Conservation (phyloP, 1,140 invertebrate species). For the Nomia melanderi region DNA sequence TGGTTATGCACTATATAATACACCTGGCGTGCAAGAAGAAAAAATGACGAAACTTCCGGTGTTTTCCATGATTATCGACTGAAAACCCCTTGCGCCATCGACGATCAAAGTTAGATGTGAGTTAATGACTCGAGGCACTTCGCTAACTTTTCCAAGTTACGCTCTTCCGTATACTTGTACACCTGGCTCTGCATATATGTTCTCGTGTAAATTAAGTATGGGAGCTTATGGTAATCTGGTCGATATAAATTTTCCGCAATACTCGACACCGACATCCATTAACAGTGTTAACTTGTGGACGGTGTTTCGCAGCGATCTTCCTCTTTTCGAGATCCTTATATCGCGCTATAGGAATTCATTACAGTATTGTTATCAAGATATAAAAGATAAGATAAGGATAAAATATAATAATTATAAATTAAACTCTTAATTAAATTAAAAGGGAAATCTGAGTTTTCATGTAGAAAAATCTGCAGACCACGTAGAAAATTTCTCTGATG, state of each 20-base stretch:
- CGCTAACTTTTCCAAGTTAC: conserved; percentile 32
- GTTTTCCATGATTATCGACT: conserved; percentile 29
- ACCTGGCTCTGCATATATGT: background rate
- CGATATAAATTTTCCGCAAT: background rate
- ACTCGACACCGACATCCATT: background rate
- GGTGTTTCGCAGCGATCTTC: background rate
- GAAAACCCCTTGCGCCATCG: conserved; percentile 16
- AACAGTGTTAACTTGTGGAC: no score
- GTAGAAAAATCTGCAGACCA: no score
- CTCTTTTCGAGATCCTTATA: background rate
- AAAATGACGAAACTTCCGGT: background rate
- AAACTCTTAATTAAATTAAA: no score
- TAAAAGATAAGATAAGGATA: no score
- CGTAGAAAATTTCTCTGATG: no score
- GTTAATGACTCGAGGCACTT: conserved; percentile 21
- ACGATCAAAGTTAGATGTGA: conserved; percentile 27
- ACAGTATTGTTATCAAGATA: no score
- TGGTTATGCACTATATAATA: background rate
- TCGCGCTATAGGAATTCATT: background rate
- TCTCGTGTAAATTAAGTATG: background rate
- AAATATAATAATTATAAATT: no score
- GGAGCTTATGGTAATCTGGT: background rate
- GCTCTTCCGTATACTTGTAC: background rate
- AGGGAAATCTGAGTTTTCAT: no score
- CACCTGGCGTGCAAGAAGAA: background rate